These are phyloP conservation scores for Dascillus cervinus DNA, from an alignment of 2,888 invertebrate species.

Conservation along the genomic window DNA sequence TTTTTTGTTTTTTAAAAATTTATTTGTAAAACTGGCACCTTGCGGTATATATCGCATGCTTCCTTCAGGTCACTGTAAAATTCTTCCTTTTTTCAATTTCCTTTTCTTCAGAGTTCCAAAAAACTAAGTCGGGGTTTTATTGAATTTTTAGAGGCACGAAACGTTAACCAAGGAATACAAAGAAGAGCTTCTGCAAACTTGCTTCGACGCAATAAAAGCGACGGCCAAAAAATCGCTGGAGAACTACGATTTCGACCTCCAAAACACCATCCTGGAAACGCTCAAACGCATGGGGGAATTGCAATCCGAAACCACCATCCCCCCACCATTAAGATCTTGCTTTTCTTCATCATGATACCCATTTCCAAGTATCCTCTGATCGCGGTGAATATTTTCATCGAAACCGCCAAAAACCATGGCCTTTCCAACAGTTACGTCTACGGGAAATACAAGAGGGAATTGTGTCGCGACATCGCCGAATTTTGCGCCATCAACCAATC, in stretches of 20 bases:
- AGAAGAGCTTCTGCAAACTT: slow-evolving; percentile 39
- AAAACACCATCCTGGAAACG: slow-evolving; percentile 47
- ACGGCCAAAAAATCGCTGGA: slow-evolving; percentile 46
- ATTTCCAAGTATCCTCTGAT: slow-evolving; percentile 50
- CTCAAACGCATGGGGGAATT: slow-evolving; percentile 47
- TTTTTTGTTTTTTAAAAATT: slow-evolving; percentile 4
- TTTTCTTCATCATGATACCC: slow-evolving; percentile 57
- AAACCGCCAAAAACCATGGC: slow-evolving; percentile 49
- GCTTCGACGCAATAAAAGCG: slow-evolving; percentile 44
- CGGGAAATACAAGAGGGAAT: slow-evolving; percentile 54
- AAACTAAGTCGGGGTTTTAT: too few species aligned
- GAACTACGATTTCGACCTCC: slow-evolving; percentile 46
- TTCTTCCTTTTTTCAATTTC: too few species aligned
- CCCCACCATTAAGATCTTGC: slow-evolving; percentile 46
- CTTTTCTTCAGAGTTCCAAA: too few species aligned
- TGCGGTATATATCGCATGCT: too few species aligned
- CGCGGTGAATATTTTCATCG: slow-evolving; percentile 50
- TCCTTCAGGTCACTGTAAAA: too few species aligned
- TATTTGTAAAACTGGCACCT: too few species aligned
- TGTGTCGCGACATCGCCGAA: slow-evolving; percentile 48
- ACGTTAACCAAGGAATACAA: slow-evolving; percentile 34
- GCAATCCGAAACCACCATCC: slow-evolving; percentile 40
- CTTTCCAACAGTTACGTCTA: slow-evolving; percentile 53
- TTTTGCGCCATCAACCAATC: slow-evolving; percentile 54
- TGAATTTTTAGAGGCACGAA: slow-evolving; percentile 25